Percentiles rank a stretch among this genome's conserved stretches.
Conservation (phyloP, 2,888 invertebrate species). For the Parthenolecanium corni region DNA sequence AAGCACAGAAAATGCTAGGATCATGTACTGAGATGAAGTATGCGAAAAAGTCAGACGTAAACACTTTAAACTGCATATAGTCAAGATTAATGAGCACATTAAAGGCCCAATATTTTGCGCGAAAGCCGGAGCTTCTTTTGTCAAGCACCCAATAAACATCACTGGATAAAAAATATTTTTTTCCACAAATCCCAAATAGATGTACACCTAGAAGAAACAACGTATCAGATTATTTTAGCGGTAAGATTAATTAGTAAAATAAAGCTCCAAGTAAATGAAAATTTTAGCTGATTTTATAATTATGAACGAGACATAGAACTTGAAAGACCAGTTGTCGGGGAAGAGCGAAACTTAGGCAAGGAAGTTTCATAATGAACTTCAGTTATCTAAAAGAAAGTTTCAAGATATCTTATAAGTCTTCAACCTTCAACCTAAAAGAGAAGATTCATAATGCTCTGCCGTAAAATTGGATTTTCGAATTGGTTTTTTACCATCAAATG, state of each 20-base stretch:
- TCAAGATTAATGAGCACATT: slow-evolving; percentile 68
- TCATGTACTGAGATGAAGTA: slow-evolving; percentile 80
- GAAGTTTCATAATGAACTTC: too few species aligned
- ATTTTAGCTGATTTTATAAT: not conserved
- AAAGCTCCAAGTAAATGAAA: too few species aligned
- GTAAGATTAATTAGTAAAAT: too few species aligned
- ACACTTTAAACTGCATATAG: slow-evolving; percentile 77
- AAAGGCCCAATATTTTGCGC: slow-evolving; percentile 65
- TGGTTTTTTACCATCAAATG: too few species aligned
- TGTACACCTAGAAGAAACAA: slow-evolving; percentile 52
- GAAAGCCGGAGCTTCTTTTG: slow-evolving; percentile 69
- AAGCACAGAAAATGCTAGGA: slow-evolving; percentile 77
- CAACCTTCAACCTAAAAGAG: too few species aligned
- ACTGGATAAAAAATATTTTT: slow-evolving; percentile 85
- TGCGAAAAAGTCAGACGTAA: slow-evolving; percentile 83
- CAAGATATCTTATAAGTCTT: too few species aligned
- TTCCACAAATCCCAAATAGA: slow-evolving; percentile 81
- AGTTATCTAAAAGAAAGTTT: too few species aligned
- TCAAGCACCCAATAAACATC: slow-evolving; percentile 75
- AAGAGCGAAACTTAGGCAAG: too few species aligned
- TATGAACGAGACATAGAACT: not conserved
- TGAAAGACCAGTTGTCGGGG: not conserved
- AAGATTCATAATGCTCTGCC: too few species aligned
- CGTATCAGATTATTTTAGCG: not conserved
- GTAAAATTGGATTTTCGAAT: too few species aligned